Evolutionary conservation across 2,113 vertebrate species (phyloP).

Genomic region (Corythaeola cristata): DNA sequence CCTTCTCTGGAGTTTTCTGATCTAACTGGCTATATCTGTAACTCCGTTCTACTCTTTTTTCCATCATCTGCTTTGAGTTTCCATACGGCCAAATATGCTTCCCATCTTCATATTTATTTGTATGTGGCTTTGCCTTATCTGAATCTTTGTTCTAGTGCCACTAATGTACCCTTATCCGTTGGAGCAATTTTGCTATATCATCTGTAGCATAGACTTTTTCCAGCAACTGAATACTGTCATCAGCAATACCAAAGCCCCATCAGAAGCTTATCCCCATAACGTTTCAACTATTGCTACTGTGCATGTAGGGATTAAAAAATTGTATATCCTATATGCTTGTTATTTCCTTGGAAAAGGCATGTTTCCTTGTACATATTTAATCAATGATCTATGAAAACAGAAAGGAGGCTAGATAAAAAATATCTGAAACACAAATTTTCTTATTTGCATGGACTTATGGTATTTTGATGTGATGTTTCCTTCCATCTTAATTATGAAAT

Average conservation of each 20-base stretch:
- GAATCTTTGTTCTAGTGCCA: not conserved
- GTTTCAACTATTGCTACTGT: not conserved
- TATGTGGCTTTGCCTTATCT: slow-evolving; percentile 2
- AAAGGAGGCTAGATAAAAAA: not conserved
- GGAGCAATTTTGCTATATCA: not conserved
- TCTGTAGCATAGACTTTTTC: not conserved
- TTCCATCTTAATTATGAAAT: not conserved
- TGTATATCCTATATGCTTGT: not conserved
- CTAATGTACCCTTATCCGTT: not conserved
- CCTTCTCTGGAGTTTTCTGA: not conserved
- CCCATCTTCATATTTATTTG: not conserved
- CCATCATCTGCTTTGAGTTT: slow-evolving; percentile 32
- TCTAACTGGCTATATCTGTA: not conserved
- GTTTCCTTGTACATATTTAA: not conserved
- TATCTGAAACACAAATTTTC: not conserved
- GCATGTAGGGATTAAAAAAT: not conserved
- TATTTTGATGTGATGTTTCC: not conserved
- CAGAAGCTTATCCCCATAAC: not conserved
- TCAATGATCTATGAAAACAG: not conserved
- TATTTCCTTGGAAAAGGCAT: not conserved
- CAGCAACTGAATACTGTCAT: not conserved
- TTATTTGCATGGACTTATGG: not conserved
- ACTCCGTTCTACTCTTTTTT: slow-evolving; percentile 4
- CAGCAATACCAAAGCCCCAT: not conserved
- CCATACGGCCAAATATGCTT: not conserved